Evolutionary conservation across 2,113 vertebrate species (phyloP), one percentile per base, ranked within the genome.

Genomic region (Oryzias melastigma): DNA sequence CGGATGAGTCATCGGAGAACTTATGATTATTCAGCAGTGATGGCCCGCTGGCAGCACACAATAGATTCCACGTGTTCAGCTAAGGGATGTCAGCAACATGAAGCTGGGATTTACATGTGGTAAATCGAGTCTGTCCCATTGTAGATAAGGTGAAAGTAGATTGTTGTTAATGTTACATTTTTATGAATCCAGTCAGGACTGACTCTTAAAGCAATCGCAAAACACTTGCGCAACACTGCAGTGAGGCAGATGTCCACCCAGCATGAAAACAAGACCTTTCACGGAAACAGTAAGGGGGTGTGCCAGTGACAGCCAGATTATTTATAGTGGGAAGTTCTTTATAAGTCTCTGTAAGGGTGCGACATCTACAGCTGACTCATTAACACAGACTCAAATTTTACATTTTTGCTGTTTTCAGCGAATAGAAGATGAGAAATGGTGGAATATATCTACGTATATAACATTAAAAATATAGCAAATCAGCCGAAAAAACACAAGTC

Each of bases 181-280:
- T 24, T 46, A 47, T 56, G 65, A 44, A 65, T 12, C 2, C 13
- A 14, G 52, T 19, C 51, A 41, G 13, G 41, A 5, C 14, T 0
- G 2, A 20, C 56, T 52, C 5, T 43, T n/a, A 62, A 63, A 70
- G 43, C n/a, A 25, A 47, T 65, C 51, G 7, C 8, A 53, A 22
- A 53, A 24, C 72, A 51, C 66, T 78, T 73, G 68, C 62, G 81
- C 47, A 63, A 60, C 59, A 75, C 68, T 49, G 65, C 68, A 58
- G 69, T 58, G 72, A 77, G 64, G 66, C 87, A 87, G 82, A 81
- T 81, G 80, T 83, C 85, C 59, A 45, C 70, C 75, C 75, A 80
- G 82, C 81, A 68, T 72, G 82, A 80, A 79, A 77, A 75, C 73
- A 73, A 65, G 63, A 61, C 65, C 67, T 71, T 76, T 73, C 63